Conservation (phyloP, 2,888 invertebrate species). For the Drosophila peninsularis region DNA sequence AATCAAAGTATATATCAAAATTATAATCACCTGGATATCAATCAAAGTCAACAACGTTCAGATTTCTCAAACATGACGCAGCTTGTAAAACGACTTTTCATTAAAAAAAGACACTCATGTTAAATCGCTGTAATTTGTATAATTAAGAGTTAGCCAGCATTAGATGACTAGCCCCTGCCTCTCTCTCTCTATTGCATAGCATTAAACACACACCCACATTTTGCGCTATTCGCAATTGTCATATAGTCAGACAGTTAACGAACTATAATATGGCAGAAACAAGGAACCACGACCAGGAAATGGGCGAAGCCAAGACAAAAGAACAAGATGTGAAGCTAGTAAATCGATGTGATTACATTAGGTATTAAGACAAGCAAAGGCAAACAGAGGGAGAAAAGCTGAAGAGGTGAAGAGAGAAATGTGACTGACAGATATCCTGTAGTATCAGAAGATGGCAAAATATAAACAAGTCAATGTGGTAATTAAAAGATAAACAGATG, state of each 20-base stretch:
- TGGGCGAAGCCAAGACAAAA: not conserved
- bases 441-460: no score
- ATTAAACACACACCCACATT: constrained; percentile 21
- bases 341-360: constrained; percentile 70
- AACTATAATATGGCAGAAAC: constrained; percentile 49
- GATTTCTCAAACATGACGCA: constrained; percentile 37
- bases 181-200: not conserved
- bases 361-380: constrained; percentile 30
- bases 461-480: not conserved
- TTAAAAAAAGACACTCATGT: not conserved
- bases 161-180: constrained; percentile 12
- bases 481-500: no score
- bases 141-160: constrained; percentile 31
- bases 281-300: constrained; percentile 33
- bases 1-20: constrained; percentile 7
- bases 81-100: constrained; percentile 42
- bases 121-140: constrained; percentile 16
- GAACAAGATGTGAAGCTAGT: constrained; percentile 18
- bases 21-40: constrained; percentile 53
- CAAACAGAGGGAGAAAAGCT: not conserved
- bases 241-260: constrained; percentile 38
- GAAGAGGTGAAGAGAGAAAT: not conserved
- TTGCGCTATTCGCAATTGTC: not conserved
- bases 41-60: constrained; percentile 46
- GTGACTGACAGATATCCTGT: not conserved